Evolutionary conservation across 2,797 vertebrate genomes (phyloP), one percentile per base, ranked within the genome.

Genomic region (Gobionotothen gibberifrons): DNA sequence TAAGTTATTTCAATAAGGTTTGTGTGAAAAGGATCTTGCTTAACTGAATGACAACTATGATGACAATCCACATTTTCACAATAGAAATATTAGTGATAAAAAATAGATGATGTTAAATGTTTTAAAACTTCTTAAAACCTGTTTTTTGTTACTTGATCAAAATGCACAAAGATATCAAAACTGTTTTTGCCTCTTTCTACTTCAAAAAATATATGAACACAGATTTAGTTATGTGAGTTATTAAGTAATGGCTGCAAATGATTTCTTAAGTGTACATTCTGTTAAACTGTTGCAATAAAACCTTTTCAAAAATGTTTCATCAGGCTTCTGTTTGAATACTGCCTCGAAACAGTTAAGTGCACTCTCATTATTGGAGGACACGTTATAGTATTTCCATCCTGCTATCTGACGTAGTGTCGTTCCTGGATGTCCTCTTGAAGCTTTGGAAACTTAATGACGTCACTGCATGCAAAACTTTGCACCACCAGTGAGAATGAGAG

Each of bases 391-490:
- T 43, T 43, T 73, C 61, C 19, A 48, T 8, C 3, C 21, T 52
- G 19, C 13, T 19, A 17, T 59, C 9, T 32, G 47, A 66, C 36
- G 48, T 62, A 40, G 14, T 19, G 36, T 82, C 69, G 70, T 86
- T 88, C 79, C 82, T 90, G 83, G 78, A 88, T 82, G 61, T 78
- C 62, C 61, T 79, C 36, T 26, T 57, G 43, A 51, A 69, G 79
- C 74, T 91, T 78, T 88, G 89, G 89, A 91, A 92, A 90, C 69
- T 74, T 78, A 36, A 42, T 81, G 74, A 83, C 87, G 81, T 93
- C 90, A 93, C 72, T 68, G 46, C 79, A 94, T 94, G 94, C 93
- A 95, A 95, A 95, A 78, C 71, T 78, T 52, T 53, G 36, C 59
- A 53, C 11, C 32, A 66, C 56, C 54, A 63, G 67, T 59, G 58